These are phyloP conservation scores for Sula dactylatra DNA, from an alignment of 2,113 vertebrate genomes.

Conservation along the genomic window DNA sequence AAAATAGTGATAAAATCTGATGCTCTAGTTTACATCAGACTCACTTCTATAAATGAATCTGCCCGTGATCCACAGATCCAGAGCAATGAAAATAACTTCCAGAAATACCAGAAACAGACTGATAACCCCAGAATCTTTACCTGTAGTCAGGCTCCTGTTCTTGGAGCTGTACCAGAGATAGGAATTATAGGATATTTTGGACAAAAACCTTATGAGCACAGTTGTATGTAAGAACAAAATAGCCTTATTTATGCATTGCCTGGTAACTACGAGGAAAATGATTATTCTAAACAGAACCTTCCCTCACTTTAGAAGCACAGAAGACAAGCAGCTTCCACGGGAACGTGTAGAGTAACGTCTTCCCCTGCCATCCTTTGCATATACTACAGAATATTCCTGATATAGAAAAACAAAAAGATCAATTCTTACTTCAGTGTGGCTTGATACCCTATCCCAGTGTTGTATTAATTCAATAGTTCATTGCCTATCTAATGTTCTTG, in stretches of 20 bases:
- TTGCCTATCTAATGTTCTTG: background rate
- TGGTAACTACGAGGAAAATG: background rate
- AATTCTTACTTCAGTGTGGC: background rate
- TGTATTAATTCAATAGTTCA: background rate
- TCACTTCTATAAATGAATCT: background rate
- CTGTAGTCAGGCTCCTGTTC: background rate
- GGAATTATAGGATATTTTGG: background rate
- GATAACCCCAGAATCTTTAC: background rate
- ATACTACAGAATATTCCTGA: background rate
- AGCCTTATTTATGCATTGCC: background rate
- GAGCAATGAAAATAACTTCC: background rate
- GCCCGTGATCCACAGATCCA: background rate
- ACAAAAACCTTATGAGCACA: background rate
- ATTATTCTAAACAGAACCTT: background rate
- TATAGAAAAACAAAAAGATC: background rate
- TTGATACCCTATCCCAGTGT: background rate
- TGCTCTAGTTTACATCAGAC: background rate
- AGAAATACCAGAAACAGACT: background rate
- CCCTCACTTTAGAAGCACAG: background rate
- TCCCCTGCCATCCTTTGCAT: background rate
- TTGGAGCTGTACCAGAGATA: background rate
- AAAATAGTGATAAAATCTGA: background rate
- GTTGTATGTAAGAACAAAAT: background rate
- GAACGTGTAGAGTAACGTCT: accelerated
- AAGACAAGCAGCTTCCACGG: background rate